Conservation (phyloP, 2,797 vertebrate species). For the Leptoclinus maculatus region DNA sequence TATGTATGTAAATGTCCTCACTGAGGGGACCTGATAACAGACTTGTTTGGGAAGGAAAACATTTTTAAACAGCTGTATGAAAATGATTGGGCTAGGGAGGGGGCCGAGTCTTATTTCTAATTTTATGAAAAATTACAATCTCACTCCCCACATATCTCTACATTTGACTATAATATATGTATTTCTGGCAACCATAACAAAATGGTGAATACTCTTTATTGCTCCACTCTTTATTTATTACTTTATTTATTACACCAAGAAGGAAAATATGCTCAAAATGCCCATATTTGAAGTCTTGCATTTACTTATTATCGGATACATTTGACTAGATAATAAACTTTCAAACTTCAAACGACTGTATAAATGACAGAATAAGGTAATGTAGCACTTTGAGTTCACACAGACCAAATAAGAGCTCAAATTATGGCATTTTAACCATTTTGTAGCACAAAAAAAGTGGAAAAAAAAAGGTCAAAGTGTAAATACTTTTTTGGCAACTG, state of each 20-base stretch:
- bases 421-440: slow-evolving; percentile 35
- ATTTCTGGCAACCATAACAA: background rate
- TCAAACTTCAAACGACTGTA: background rate
- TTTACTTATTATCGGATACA: background rate
- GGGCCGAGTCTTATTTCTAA: background rate
- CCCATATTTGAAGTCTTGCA: background rate
- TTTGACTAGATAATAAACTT: background rate
- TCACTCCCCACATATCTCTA: background rate
- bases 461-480: slow-evolving; percentile 30
- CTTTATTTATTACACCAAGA: background rate
- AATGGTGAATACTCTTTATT: background rate
- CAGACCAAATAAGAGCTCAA: background rate
- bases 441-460: slow-evolving; percentile 51
- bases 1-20: slow-evolving; percentile 31
- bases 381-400: background rate
- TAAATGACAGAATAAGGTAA: background rate
- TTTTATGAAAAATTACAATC: background rate
- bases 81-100: background rate
- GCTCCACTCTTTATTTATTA: background rate
- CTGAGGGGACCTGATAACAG: slow-evolving; percentile 19
- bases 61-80: background rate
- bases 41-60: background rate
- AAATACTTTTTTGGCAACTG: slow-evolving; percentile 65
- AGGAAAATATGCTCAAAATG: background rate
- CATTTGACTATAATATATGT: background rate